Evolutionary conservation across 2,888 invertebrate genomes (phyloP), one percentile per base, ranked within the genome.

Genomic region (Fragum fragum): DNA sequence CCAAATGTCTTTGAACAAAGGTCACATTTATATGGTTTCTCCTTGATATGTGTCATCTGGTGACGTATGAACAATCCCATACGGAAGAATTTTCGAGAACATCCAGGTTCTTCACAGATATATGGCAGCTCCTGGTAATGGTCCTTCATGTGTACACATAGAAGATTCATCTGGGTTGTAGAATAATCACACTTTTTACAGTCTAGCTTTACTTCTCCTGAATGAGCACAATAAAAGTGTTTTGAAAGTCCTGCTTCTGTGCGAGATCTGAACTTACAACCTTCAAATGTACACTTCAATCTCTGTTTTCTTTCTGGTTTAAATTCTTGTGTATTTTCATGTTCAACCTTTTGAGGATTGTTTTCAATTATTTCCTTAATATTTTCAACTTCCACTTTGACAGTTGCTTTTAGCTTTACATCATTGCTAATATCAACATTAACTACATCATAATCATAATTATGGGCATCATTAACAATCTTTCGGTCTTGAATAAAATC

Each of bases 71-170:
- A 91, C 82, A 95, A 95, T 26, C 96, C 95, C 78, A 96, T 95
- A 36, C 95, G 92, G 39, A 95, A 94, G 26, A 95, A 94, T 5
- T 90, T 92, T 85, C 94, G 95, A 23, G 93, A 93, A 95, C 96
- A 96, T 66, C 94, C 95, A 2, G 81, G 77, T 21, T 81, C 68
- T 87, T 96, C 96, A 92, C 96, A 96, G 87, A 95, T 94, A 91
- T 95, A 96, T n/a, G 96, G 96, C 21, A 96, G 96, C n/a, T 96
- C 96, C 66, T 95, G 94, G 90, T 96, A 96, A 92, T 95, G 95
- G 14, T 82, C 72, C 89, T 95, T 96, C 95, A 96, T 96, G 90
- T 96, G 96, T 82, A 95, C 94, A 86, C 96, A 95, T 93, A 96
- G 96, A 87, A 96, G 95, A 52, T 96, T 95, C 91, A 96, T 96